Conservation (phyloP, 2,888 invertebrate species). For the Acronicta psi region DNA sequence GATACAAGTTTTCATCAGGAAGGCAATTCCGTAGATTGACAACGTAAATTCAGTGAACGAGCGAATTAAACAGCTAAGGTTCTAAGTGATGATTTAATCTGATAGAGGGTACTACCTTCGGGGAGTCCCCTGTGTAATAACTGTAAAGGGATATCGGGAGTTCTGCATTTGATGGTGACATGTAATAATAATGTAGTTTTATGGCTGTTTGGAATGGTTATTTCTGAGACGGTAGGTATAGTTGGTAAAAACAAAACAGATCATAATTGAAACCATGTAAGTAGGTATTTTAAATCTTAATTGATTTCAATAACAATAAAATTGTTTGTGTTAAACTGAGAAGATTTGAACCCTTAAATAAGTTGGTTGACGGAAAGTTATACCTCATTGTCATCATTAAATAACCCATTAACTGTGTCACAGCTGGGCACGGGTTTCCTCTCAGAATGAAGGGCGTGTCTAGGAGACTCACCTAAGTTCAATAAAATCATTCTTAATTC, state of each 20-base stretch:
- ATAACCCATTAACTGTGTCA: too few relatives aligned
- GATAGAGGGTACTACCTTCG: slow-evolving; percentile 49
- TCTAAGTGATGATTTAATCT: slow-evolving; percentile 65
- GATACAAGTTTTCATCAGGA: slow-evolving; percentile 52
- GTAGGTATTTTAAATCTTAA: too few relatives aligned
- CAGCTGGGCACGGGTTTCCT: too few relatives aligned
- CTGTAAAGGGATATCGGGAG: slow-evolving; percentile 29
- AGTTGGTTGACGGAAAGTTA: too few relatives aligned
- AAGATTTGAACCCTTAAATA: too few relatives aligned
- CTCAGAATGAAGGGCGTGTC: too few relatives aligned
- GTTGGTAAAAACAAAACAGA: neutral
- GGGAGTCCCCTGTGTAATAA: slow-evolving; percentile 48
- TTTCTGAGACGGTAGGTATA: slow-evolving; percentile 12
- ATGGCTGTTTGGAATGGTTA: slow-evolving; percentile 11
- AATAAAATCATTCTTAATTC: too few relatives aligned
- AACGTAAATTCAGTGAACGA: slow-evolving; percentile 70
- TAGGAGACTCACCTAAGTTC: too few relatives aligned
- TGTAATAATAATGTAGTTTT: slow-evolving; percentile 16
- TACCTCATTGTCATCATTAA: too few relatives aligned
- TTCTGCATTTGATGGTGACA: slow-evolving; percentile 9
- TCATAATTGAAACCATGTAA: too few relatives aligned
- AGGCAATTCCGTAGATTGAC: slow-evolving; percentile 68
- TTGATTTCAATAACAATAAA: too few relatives aligned
- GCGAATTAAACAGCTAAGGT: slow-evolving; percentile 66
- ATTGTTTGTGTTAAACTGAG: too few relatives aligned